Base-by-base conservation (phyloP, 2,888 invertebrate genomes). In the Parnassius apollo region DNA sequence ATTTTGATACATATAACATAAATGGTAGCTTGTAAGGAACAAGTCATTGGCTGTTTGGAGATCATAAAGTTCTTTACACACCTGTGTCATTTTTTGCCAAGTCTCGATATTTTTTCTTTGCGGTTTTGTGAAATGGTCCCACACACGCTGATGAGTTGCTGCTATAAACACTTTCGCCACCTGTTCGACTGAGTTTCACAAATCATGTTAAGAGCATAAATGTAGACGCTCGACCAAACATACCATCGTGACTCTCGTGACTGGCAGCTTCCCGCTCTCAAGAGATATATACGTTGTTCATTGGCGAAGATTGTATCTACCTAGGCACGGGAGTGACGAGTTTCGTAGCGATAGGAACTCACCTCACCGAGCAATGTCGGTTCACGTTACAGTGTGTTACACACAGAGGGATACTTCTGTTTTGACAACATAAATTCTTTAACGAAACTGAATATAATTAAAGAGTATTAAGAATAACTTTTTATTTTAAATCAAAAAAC, bases 81-180 rank as follows among this genome's bases (percentile, higher is more conserved):
- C 98, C 97, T 96, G 95, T 67, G 97, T 96, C 93, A 98, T 97
- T 94, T 97, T 98, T 93, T 96, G 97, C 99, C 98, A 98, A 86
- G 96, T 95, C 93, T 98, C 98, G 92, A 99, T 97, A 94, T 98
- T 98, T 95, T 98, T 98, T 93, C 98, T 94, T 93, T 98, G 98
- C 78, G 98, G 97, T 94, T 98, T 98, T 93, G 98, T 98, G 95
- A 99, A 98, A 95, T 98, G 98, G 95, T 98, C 98, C 98, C 98
- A 98, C 92, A 97, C 98, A 93, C 98, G 98, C 95, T 98, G 98
- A 94, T 98, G 98, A 92, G 96, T 96, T 86, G 98, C 97, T 82
- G 97, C 96, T 91, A 94, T 93, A 94, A 98, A 98, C 93, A 98
- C 97, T 94, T 97, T 96, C 96, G 98, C 98, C 94, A 98, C 98